Evolutionary conservation across 2,888 invertebrate species (phyloP).

Genomic region (Pterostichus madidus): DNA sequence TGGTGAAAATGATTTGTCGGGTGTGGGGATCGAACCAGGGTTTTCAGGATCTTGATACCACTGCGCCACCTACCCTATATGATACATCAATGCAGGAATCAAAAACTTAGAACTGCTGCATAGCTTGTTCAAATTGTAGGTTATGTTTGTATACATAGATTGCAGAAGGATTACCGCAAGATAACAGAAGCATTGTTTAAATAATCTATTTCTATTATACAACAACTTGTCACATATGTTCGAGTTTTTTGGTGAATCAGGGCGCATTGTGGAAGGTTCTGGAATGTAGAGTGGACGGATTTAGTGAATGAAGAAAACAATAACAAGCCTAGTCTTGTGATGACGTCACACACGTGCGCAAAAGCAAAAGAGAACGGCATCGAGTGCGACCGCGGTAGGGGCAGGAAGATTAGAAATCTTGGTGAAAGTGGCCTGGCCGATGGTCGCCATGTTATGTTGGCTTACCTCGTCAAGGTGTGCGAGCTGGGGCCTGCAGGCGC

Average conservation of each 20-base stretch:
- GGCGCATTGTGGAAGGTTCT: neutral
- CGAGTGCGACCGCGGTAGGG: conserved; percentile 21
- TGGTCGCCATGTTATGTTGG: conserved; percentile 51
- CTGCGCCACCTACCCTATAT: too few relatives aligned
- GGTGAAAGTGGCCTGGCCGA: conserved; percentile 62
- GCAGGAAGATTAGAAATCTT: conserved; percentile 65
- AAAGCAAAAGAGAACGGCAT: conserved; percentile 43
- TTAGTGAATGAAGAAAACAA: conserved; percentile 36
- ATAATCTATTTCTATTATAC: too few relatives aligned
- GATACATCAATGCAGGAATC: neutral
- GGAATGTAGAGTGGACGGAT: neutral
- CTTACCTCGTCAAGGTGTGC: conserved; percentile 58
- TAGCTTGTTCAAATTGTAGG: too few relatives aligned
- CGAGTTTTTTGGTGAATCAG: too few relatives aligned
- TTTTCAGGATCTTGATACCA: too few relatives aligned
- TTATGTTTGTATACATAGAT: too few relatives aligned
- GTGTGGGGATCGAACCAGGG: too few relatives aligned
- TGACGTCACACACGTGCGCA: conserved; percentile 54
- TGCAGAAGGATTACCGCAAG: too few relatives aligned
- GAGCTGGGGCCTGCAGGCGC: neutral
- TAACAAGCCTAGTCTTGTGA: neutral
- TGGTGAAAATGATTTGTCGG: too few relatives aligned
- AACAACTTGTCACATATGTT: too few relatives aligned
- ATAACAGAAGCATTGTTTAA: too few relatives aligned
- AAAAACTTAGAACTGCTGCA: too few relatives aligned